Percentiles rank a stretch among this genome's conserved stretches.
Conservation (phyloP, 2,888 invertebrate species). For the Pyrocoelia pectoralis region DNA sequence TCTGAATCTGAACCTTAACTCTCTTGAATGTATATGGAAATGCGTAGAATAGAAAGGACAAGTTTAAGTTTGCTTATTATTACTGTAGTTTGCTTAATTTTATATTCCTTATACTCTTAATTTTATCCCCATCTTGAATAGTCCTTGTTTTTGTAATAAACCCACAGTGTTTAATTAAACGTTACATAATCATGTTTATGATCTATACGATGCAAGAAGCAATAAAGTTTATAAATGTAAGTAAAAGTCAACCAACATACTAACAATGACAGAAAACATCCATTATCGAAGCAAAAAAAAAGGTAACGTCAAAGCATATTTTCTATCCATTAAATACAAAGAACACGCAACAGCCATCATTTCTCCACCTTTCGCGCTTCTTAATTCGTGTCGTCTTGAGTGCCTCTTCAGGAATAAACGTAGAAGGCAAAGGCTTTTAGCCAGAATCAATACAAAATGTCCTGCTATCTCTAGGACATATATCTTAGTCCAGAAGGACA, state of each 20-base stretch:
- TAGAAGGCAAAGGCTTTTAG: conserved; percentile 54
- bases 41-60: conserved; percentile 52
- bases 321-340: conserved; percentile 48
- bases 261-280: conserved; percentile 39
- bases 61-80: conserved; percentile 57
- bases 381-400: conserved; percentile 38
- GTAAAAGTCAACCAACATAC: conserved; percentile 17
- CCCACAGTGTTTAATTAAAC: conserved; percentile 6
- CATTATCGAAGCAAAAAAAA: conserved; percentile 44
- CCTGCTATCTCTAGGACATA: conserved; percentile 56
- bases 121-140: conserved; percentile 23
- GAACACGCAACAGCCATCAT: conserved; percentile 47
- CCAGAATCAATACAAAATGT: conserved; percentile 58
- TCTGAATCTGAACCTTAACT: conserved; percentile 50
- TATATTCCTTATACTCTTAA: conserved; percentile 40
- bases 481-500: conserved; percentile 56
- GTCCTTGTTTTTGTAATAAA: conserved; percentile 24
- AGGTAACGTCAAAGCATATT: conserved; percentile 48
- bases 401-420: conserved; percentile 47
- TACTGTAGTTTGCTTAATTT: conserved; percentile 50
- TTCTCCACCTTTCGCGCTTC: conserved; percentile 35
- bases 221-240: conserved; percentile 23
- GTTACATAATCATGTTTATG: conserved; percentile 1
- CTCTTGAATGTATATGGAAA: conserved; percentile 48
- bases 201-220: conserved; percentile 11